A percentile compares a stretch with the other conserved stretches of the same genome.
Evolutionary conservation across 2,797 vertebrate genomes (phyloP).

Genomic region (Sphenodon punctatus): DNA sequence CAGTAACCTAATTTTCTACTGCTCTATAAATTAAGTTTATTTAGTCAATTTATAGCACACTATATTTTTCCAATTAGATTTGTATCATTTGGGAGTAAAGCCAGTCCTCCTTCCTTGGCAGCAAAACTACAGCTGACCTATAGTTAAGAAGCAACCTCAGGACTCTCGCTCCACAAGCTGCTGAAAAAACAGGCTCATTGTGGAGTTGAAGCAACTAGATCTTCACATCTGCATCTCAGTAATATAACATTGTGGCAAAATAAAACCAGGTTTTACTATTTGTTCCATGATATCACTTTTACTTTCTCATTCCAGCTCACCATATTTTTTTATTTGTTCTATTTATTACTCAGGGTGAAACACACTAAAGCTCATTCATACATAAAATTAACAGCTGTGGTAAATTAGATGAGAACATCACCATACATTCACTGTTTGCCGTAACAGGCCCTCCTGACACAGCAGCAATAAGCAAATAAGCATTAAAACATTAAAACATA

Average conservation of each 20-base stretch:
- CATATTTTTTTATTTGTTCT: neutral
- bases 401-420: neutral
- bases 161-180: neutral
- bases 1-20: conserved; percentile 30
- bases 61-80: conserved; percentile 26
- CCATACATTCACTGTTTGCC: neutral
- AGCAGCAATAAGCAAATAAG: too few relatives aligned
- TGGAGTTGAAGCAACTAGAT: neutral
- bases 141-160: conserved; percentile 30
- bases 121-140: conserved; percentile 8
- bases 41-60: conserved; percentile 6
- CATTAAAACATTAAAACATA: too few relatives aligned
- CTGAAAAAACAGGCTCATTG: neutral
- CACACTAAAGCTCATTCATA: neutral
- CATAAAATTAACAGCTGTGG: neutral
- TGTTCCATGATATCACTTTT: neutral
- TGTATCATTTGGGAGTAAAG: conserved; percentile 11
- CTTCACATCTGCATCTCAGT: neutral
- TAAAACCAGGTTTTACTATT: neutral
- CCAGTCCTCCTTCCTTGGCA: conserved; percentile 12
- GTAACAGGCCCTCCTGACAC: too few relatives aligned
- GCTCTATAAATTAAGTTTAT: conserved; percentile 18
- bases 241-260: neutral
- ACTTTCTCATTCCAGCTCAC: neutral
- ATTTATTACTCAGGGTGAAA: neutral